Evolutionary conservation across 2,113 vertebrate genomes (phyloP).

Genomic region (Protobothrops mucrosquamatus): DNA sequence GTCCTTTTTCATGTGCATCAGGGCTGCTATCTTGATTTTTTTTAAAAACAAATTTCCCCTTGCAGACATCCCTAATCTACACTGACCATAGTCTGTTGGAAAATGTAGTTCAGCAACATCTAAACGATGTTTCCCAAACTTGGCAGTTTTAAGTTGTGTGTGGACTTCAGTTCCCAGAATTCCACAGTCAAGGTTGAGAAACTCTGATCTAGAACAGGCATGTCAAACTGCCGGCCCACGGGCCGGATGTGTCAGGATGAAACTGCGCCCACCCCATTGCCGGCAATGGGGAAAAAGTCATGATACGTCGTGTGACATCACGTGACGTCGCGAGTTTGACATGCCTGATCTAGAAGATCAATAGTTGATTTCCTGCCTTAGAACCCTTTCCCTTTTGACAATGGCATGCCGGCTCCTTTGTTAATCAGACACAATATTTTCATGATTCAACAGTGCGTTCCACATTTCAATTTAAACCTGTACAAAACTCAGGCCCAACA

Average conservation of each 20-base stretch:
- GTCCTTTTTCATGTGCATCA: background rate
- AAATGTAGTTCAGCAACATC: background rate
- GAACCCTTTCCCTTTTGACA: background rate
- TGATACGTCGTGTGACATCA: no score
- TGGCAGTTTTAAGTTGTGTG: background rate
- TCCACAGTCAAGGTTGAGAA: background rate
- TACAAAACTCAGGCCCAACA: background rate
- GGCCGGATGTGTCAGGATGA: no score
- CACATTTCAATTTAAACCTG: background rate
- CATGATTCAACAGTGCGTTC: background rate
- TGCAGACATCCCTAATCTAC: background rate
- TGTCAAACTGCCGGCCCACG: no score
- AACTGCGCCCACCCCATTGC: no score
- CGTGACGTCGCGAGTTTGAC: no score
- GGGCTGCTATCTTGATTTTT: background rate
- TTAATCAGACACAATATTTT: background rate
- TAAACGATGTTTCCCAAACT: background rate
- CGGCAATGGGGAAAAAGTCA: no score
- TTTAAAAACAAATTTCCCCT: background rate
- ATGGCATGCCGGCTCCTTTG: background rate
- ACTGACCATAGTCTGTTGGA: background rate
- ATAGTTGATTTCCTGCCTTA: background rate
- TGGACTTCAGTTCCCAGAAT: background rate
- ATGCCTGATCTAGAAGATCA: background rate
- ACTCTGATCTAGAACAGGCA: background rate